These are phyloP conservation scores for Apostichopus leukothele DNA, from an alignment of 53 echinoderm and acorn worm species.

Conservation along the genomic window DNA sequence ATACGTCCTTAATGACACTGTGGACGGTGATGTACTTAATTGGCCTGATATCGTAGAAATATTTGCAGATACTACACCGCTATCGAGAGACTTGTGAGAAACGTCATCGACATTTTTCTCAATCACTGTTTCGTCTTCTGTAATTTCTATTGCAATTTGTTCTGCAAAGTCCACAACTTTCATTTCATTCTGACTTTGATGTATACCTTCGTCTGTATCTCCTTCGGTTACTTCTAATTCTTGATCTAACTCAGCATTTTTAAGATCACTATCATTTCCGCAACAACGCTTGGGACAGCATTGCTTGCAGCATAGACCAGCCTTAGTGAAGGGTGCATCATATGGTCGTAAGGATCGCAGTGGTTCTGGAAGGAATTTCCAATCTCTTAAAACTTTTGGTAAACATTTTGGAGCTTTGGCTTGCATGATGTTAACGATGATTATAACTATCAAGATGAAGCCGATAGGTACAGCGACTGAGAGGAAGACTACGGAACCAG, in stretches of 20 bases:
- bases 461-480: conserved; percentile 68
- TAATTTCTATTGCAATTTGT: not conserved
- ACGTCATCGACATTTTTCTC: not conserved
- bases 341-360: conserved; percentile 79
- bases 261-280: not conserved
- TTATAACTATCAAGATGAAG: conserved; percentile 48
- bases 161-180: not conserved
- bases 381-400: conserved; percentile 68
- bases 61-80: not conserved
- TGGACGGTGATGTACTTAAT: conserved; percentile 11
- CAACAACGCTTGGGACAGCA: conserved; percentile 47
- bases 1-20: not conserved
- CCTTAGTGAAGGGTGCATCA: conserved; percentile 56
- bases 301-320: conserved; percentile 24
- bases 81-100: not conserved
- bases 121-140: not conserved
- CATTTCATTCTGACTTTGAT: not conserved
- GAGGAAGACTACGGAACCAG: conserved; percentile 66
- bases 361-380: conserved; percentile 75
- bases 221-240: not conserved
- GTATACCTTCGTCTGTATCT: not conserved
- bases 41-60: conserved; percentile 43
- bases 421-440: conserved; percentile 78
- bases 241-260: not conserved
- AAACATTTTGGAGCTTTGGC: conserved; percentile 63